These are phyloP conservation scores for Anthoscopus minutus DNA, from an alignment of 2,113 vertebrate species.

Conservation along the genomic window DNA sequence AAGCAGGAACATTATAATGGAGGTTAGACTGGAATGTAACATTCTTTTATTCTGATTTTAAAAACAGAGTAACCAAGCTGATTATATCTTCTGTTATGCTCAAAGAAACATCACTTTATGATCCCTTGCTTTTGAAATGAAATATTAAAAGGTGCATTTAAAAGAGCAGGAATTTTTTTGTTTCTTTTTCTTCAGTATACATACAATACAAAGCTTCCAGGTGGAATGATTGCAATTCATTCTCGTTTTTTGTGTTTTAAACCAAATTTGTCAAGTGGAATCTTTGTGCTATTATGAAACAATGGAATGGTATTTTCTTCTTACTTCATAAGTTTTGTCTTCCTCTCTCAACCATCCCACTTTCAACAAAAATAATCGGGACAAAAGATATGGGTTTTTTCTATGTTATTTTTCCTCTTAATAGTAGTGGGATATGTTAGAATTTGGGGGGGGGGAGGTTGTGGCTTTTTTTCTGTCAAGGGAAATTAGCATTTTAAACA, in stretches of 20 bases:
- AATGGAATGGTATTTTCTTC: neutral
- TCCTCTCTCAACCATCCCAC: neutral
- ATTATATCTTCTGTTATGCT: neutral
- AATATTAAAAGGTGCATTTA: neutral
- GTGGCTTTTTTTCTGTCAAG: neutral
- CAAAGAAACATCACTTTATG: neutral
- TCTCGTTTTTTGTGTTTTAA: neutral
- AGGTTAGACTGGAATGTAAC: neutral
- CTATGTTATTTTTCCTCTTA: neutral
- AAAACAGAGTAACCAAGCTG: neutral
- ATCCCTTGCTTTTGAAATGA: neutral
- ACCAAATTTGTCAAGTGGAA: neutral
- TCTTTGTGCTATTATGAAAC: neutral
- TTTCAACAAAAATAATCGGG: neutral
- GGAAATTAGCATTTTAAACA: neutral
- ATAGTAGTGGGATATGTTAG: neutral
- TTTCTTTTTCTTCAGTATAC: neutral
- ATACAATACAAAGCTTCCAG: neutral
- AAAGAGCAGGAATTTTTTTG: neutral
- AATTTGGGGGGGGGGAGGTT: rapidly evolving
- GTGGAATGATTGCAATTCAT: neutral
- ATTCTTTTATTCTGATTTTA: neutral
- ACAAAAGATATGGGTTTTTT: neutral
- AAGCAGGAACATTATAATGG: neutral
- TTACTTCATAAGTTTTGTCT: neutral